phyloP scores from a whole-genome alignment of 2,888 invertebrate genomes.

The Unio pictorum region DNA sequence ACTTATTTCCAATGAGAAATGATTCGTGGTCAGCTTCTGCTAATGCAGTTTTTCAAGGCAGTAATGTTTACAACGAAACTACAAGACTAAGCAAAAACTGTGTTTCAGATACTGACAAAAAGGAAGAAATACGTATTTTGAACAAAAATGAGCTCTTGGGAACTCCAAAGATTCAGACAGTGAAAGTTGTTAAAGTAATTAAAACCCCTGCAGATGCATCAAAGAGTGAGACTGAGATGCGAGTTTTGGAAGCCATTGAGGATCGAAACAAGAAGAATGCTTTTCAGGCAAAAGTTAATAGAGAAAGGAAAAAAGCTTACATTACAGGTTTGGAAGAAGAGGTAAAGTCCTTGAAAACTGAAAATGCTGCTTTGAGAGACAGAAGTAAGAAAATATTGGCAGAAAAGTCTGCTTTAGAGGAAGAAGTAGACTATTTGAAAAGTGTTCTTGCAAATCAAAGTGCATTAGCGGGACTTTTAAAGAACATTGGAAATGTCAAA shows the following conservation, averaged over 20 bases:
- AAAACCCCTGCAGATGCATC: constrained; percentile 25
- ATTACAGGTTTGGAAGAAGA: constrained; percentile 59
- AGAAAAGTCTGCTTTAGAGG: constrained; percentile 43
- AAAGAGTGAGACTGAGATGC: constrained; percentile 29
- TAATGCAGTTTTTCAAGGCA: too few species aligned
- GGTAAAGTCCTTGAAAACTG: constrained; percentile 37
- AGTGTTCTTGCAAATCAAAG: constrained; percentile 66
- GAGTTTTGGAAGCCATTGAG: constrained; percentile 46
- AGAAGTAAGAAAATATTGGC: constrained; percentile 24
- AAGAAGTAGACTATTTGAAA: constrained; percentile 63
- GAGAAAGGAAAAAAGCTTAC: constrained; percentile 66
- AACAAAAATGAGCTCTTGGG: not conserved
- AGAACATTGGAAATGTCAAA: constrained; percentile 58
- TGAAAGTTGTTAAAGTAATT: constrained; percentile 51
- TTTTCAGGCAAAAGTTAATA: constrained; percentile 59
- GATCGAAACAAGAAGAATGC: constrained; percentile 62
- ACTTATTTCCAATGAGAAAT: too few species aligned
- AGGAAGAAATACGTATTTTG: too few species aligned
- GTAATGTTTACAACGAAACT: too few species aligned
- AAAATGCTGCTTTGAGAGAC: constrained; percentile 46
- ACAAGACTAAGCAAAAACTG: too few species aligned
- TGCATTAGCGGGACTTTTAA: constrained; percentile 55
- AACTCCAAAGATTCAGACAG: constrained; percentile 13
- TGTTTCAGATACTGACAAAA: too few species aligned
- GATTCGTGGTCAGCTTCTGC: too few species aligned